phyloP scores from a whole-genome alignment of 1,140 invertebrate species.

The Sipha flava region DNA sequence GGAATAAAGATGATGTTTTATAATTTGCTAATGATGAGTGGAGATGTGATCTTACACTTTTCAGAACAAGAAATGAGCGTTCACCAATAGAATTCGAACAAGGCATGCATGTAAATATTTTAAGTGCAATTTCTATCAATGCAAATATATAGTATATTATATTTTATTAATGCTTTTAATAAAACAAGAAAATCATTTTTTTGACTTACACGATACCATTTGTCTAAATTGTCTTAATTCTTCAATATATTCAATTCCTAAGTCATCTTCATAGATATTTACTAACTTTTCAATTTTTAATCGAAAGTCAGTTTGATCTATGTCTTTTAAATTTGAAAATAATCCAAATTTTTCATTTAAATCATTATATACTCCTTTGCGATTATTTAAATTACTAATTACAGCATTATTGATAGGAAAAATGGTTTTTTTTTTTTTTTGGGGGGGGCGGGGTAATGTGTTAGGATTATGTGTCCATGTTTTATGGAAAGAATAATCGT shows the following conservation, averaged over 20 bases:
- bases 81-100: neutral
- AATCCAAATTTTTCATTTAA: constrained; percentile 4
- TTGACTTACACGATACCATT: neutral
- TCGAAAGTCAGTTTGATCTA: neutral
- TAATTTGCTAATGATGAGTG: neutral
- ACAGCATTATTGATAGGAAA: neutral
- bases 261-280: neutral
- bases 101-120: neutral
- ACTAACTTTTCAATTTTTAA: neutral
- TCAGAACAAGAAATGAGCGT: neutral
- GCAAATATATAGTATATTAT: neutral
- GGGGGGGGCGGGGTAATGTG: too few relatives aligned
- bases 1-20: neutral
- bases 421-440: neutral
- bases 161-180: neutral
- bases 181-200: neutral
- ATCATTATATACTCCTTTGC: neutral
- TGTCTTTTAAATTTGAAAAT: neutral
- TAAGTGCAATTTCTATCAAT: neutral
- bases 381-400: neutral
- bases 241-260: neutral
- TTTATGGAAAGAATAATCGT: too few relatives aligned
- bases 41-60: neutral
- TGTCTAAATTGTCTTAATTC: neutral
- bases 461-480: too few relatives aligned